Base-by-base conservation (phyloP, 2,797 vertebrate genomes). In the Propithecus perrieri region DNA sequence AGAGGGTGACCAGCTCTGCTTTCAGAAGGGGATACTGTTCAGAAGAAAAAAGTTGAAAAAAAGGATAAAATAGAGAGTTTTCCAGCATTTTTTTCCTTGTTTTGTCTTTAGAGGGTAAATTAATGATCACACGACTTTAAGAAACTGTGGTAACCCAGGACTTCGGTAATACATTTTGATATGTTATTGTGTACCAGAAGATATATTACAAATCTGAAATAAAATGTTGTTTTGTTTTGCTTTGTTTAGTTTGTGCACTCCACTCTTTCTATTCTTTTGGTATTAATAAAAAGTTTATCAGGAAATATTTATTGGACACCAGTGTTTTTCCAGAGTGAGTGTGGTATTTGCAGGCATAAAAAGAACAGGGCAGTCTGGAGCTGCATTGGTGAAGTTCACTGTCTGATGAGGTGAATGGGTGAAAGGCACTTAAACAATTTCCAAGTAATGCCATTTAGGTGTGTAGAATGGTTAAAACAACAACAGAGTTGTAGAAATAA, bases 121-220 rank as follows among this genome's bases (percentile, higher is more conserved):
- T 75, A 79, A 50, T 69, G 12, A 38, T 53, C n/a, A n/a, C 38
- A 20, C 48, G 89, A 4, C 72, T 92, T 75, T 87, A 76, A 80
- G 80, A 18, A 50, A 28, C 30, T 15, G 0, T 78, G 59, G 28
- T 74, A 80, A 72, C 24, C 4, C 12, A 76, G 10, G 18, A 76
- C 7, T 78, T 84, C 3, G 38, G 30, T 30, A 74, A 55, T n/a
- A 50, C 2, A 4, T 95, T 86, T 59, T 69, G 24, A 59, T 43
- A 83, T 3, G 0, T 79, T 72, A 6, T 41, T 53, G 22, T 59
- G 1, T n/a, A 61, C 46, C 4, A 8, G 20, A 87, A 86, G n/a
- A 1, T 18, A 71, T 5, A n/a, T 76, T 72, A 65, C 6, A 89
- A 10, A 35, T 89, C 43, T 33, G 50, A 85, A 65, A 35, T 35